Base-by-base conservation (phyloP, 2,797 vertebrate genomes). In the Rousettus madagascariensis region DNA sequence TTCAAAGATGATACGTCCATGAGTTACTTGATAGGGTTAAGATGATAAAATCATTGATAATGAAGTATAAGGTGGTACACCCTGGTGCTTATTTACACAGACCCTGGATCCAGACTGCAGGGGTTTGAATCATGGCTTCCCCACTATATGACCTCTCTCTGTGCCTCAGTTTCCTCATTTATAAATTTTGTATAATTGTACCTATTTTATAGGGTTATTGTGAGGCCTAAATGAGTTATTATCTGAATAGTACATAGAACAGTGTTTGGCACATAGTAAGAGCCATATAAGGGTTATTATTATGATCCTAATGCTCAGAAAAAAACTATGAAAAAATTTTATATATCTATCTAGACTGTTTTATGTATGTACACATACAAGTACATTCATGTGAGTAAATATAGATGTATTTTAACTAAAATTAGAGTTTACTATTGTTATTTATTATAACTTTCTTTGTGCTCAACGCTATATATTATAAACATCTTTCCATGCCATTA, bases 401-500 rank as follows among this genome's bases (percentile, higher is more conserved):
- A 74, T 28, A 88, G 26, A 41, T 43, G 55, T 17, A 30, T 84
- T 94, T 51, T 22, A 79, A 80, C 79, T 89, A 61, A 82, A 90
- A 88, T 75, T 77, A 17, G 38, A 49, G 83, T 41, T 22, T 61
- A 75, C 38, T 87, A 2, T 86, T 93, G 84, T 17, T 87, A 0
- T 53, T 63, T 94, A 87, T 85, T 63, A 19, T 63, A 92, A 57
- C 12, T 53, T 71, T 83, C 41, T 90, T 93, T 85, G 11, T 59
- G 61, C 22, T 53, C 30, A 51, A 17, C 43, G 55, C 33, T 59
- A 24, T 49, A 55, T 91, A 22, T 71, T 90, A 55, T 63, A 80
- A 84, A 90, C 30, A 61, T 75, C 57, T 82, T 77, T 63, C 51
- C n/a, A 63, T 92, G 49, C 49, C 63, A 83, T 77, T 95, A 65